A percentile compares a stretch with the other conserved stretches of the same genome.
Evolutionary conservation across 2,113 vertebrate species (phyloP).

Genomic region (Mesoclemmys tuberculata): DNA sequence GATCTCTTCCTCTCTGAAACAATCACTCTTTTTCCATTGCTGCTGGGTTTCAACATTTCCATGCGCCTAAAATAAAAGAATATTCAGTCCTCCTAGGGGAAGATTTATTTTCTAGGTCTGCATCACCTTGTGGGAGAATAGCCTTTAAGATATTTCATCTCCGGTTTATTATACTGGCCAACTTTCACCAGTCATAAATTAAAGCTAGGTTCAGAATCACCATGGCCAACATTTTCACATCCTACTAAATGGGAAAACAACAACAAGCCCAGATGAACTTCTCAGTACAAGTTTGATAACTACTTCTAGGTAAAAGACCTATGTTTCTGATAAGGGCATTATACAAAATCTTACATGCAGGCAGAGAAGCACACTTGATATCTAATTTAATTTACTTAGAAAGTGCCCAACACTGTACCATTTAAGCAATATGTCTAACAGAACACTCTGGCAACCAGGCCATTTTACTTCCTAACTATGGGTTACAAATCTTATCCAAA

Average conservation of each 20-base stretch:
- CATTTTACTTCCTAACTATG: not conserved
- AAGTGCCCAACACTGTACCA: not conserved
- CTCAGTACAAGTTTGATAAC: not conserved
- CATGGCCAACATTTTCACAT: not conserved
- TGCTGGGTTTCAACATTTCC: not conserved
- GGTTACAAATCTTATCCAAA: not conserved
- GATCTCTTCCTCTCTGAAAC: slow-evolving; percentile 14
- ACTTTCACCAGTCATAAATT: not conserved
- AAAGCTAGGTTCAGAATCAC: not conserved
- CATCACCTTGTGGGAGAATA: not conserved
- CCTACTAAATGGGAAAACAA: not conserved
- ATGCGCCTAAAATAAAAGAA: slow-evolving; percentile 9
- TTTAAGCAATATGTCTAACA: not conserved
- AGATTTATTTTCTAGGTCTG: not conserved
- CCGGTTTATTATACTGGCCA: not conserved
- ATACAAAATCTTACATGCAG: not conserved
- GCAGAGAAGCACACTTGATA: not conserved
- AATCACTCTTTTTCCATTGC: not conserved
- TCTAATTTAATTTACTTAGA: not conserved
- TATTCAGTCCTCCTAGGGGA: not conserved
- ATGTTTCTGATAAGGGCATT: not conserved
- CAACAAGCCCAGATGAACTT: not conserved
- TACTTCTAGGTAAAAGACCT: not conserved
- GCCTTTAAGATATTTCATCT: not conserved
- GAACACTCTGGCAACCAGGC: not conserved